Conservation (phyloP, 2,113 vertebrate genomes). For the Oryzias melastigma region DNA sequence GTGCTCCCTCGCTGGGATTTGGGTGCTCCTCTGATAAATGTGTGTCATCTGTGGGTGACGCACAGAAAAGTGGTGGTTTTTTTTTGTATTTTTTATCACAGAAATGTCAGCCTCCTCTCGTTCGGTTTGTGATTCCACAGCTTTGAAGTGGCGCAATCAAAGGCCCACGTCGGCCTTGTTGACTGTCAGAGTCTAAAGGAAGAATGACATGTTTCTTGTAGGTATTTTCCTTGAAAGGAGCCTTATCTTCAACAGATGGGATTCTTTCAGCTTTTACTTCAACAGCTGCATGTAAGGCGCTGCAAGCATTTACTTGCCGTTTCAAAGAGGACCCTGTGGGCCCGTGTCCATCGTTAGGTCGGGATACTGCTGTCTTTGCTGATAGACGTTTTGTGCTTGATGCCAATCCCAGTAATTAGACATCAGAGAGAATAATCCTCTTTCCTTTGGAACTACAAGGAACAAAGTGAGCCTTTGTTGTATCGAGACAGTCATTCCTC, state of each 20-base stretch:
- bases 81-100: slow-evolving; percentile 1
- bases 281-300: not conserved
- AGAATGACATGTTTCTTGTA: not conserved
- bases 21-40: slow-evolving; percentile 59
- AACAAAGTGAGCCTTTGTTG: slow-evolving; percentile 28
- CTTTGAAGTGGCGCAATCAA: slow-evolving; percentile 7
- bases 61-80: slow-evolving; percentile 30
- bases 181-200: slow-evolving; percentile 4
- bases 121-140: slow-evolving; percentile 2
- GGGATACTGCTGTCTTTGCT: slow-evolving; percentile 50
- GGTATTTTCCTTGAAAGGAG: not conserved
- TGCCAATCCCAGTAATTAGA: slow-evolving; percentile 46
- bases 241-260: slow-evolving; percentile 15
- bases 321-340: slow-evolving; percentile 19
- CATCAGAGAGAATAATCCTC: slow-evolving; percentile 30
- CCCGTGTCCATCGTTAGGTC: slow-evolving; percentile 34
- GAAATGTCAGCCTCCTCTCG: slow-evolving; percentile 31
- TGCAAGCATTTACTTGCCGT: slow-evolving; percentile 26
- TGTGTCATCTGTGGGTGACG: slow-evolving; percentile 47
- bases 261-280: not conserved
- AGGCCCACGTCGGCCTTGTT: slow-evolving; percentile 1
- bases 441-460: slow-evolving; percentile 38
- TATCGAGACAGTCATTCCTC: too few species aligned
- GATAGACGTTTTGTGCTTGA: slow-evolving; percentile 31
- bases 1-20: slow-evolving; percentile 41